Evolutionary conservation across 2,888 invertebrate genomes (phyloP).

Genomic region (Endotricha flammealis): DNA sequence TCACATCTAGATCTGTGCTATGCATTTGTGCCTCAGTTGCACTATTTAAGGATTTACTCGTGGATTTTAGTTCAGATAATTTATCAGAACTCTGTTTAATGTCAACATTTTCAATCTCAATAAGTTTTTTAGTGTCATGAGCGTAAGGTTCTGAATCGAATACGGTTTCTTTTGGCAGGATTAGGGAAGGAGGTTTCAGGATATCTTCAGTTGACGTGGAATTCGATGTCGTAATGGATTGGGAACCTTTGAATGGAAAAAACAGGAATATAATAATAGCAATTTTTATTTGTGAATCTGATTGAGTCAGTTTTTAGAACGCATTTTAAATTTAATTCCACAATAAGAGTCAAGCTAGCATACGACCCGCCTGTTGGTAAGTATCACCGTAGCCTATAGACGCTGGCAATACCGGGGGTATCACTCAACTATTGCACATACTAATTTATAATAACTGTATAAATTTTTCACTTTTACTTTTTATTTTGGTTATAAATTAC

Average conservation of each 20-base stretch:
- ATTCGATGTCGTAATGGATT: slow-evolving; percentile 20
- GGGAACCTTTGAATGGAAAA: slow-evolving; percentile 30
- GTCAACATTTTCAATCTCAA: not conserved
- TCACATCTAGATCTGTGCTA: slow-evolving; percentile 42
- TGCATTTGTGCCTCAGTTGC: slow-evolving; percentile 44
- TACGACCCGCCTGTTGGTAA: no score
- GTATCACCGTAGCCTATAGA: no score
- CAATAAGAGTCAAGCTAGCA: no score
- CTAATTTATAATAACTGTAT: no score
- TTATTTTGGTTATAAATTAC: no score
- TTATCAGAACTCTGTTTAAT: not conserved
- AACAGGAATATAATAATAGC: not conserved
- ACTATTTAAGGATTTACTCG: slow-evolving; percentile 24
- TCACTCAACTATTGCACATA: no score
- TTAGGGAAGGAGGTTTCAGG: slow-evolving; percentile 1
- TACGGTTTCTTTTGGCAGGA: slow-evolving; percentile 6
- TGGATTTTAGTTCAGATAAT: slow-evolving; percentile 17
- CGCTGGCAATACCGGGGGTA: no score
- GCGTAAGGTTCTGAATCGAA: not conserved
- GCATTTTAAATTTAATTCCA: no score
- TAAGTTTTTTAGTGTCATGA: slow-evolving; percentile 2
- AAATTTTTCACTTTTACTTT: no score
- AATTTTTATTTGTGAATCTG: no score
- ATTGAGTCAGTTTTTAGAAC: no score
- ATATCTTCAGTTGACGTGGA: slow-evolving; percentile 23